Evolutionary conservation across 1,140 invertebrate genomes (phyloP), one percentile per base, ranked within the genome.

Genomic region (Steinernema khuongi): DNA sequence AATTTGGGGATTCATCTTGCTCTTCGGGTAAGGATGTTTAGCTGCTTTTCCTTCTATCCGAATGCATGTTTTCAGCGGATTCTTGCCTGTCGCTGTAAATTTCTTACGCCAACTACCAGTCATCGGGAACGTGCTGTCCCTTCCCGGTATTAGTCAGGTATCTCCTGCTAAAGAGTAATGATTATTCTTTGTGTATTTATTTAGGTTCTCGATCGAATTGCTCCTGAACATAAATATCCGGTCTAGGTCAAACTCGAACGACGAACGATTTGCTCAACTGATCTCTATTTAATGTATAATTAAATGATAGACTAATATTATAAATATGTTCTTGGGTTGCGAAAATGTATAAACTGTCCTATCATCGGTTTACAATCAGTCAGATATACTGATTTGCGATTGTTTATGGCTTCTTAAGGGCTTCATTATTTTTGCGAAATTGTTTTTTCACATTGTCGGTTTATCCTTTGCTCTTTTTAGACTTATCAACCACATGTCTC

Each of bases 1-100:
- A 89, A 90, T 91, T 22, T 90, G 90, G 86, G 90, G 90, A 74
- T 90, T 90, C 80, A 85, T 90, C 77, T 80, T 90, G 19, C 83
- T 90, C 67, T 90, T 90, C 82, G 88, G 89, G 89, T 90, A 82
- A 85, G 76, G 30, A 29, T 79, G 17, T 50, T 28, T 70, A 44
- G 28, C 18, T 81, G 80, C 41, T 77, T 26, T 70, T 44, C 60
- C 67, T 14, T 66, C 33, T 14, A 60, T 75, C 67, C 74, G 28
- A n/a, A 79, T 43, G 30, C 30, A n/a, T 78, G 78, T 85, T 86
- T 85, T 41, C 81, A 90, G 89, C 85, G 90, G 90, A 28, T 91
- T 91, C 81, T 88, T 91, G 80, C 90, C 90, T 28, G 89, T 89
- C 67, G 89, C 87, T 43, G 86, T 91, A n/a, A 89, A 89, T 81